Evolutionary conservation across 2,888 invertebrate species (phyloP).

Genomic region (Lepidochitona cinerea): DNA sequence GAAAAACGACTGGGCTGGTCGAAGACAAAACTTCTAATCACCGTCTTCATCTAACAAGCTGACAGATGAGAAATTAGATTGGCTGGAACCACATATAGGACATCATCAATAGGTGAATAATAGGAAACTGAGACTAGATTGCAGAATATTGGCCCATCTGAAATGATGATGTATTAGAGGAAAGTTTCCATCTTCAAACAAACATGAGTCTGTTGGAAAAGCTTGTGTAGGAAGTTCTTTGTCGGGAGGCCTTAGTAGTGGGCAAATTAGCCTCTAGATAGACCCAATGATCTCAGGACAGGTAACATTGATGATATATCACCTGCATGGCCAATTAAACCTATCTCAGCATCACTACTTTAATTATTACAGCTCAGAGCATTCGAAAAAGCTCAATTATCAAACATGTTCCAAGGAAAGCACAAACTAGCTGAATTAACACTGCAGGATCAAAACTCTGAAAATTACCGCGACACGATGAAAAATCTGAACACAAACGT

Average conservation of each 20-base stretch:
- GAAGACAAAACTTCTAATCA: slow-evolving; percentile 2
- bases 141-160: background rate
- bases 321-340: background rate
- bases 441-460: too few species aligned
- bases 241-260: too few species aligned
- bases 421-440: too few species aligned
- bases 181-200: background rate
- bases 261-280: too few species aligned
- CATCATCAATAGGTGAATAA: background rate
- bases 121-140: background rate
- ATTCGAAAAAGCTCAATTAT: too few species aligned
- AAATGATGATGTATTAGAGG: slow-evolving; percentile 1
- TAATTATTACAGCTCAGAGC: too few species aligned
- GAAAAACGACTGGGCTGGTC: background rate
- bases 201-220: too few species aligned
- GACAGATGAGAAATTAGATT: background rate
- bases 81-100: background rate
- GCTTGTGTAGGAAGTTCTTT: too few species aligned
- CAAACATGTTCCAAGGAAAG: too few species aligned
- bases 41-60: background rate
- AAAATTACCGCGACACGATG: too few species aligned
- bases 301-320: slow-evolving; percentile 1
- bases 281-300: background rate
- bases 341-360: too few species aligned
- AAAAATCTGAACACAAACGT: too few species aligned